Evolutionary conservation across 2,888 invertebrate genomes (phyloP).

Genomic region (Oxystoma pomonae): DNA sequence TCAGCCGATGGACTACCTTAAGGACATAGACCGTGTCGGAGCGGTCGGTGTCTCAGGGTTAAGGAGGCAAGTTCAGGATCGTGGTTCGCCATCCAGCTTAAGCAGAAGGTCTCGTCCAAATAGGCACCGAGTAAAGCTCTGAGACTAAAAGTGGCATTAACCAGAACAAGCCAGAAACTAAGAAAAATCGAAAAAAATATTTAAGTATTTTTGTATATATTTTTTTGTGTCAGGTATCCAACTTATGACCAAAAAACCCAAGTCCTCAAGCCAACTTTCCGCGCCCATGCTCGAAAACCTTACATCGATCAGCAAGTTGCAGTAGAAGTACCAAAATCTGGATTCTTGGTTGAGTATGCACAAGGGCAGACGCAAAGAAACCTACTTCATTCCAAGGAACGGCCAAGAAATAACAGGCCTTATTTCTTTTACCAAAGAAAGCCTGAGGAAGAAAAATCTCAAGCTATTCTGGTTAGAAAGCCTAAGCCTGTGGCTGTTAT

Average conservation of each 20-base stretch:
- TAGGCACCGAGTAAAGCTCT: no score
- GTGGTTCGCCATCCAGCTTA: no score
- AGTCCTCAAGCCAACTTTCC: not conserved
- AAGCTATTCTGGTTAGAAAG: constrained; percentile 14
- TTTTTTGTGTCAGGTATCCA: not conserved
- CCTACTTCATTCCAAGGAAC: constrained; percentile 14
- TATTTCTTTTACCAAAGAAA: constrained; percentile 14
- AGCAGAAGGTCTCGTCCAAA: no score
- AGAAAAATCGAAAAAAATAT: no score
- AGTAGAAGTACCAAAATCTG: constrained; percentile 24
- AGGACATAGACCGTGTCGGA: no score
- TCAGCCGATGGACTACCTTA: no score
- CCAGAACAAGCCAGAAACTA: no score
- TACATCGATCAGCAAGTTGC: constrained; percentile 25
- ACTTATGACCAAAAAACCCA: constrained; percentile 2
- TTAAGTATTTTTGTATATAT: no score
- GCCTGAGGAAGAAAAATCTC: constrained; percentile 11
- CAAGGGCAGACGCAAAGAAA: not conserved
- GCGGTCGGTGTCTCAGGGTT: no score
- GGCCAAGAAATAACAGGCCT: constrained; percentile 14
- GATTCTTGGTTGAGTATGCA: constrained; percentile 17
- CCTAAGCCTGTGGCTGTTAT: constrained; percentile 19
- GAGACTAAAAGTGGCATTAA: no score
- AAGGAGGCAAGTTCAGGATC: no score
- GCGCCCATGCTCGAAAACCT: constrained; percentile 19